Conservation (phyloP, 2,888 invertebrate species). For the Mythimna vitellina region DNA sequence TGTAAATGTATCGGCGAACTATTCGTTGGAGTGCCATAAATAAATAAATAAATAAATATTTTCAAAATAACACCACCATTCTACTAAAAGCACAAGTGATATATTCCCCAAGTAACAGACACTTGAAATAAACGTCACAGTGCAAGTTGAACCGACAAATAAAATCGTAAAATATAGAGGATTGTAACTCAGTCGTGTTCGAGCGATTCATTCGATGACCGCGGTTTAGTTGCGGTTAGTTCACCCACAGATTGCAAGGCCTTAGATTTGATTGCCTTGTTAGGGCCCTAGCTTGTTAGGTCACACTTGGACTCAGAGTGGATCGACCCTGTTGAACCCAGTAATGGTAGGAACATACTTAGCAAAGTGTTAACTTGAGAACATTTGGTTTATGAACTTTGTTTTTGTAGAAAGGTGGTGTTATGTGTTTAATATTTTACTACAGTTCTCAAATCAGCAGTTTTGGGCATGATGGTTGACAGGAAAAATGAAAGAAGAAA, state of each 20-base stretch:
- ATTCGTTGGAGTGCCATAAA: too few species aligned
- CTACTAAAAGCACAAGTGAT: neutral
- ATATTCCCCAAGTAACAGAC: conserved; percentile 11
- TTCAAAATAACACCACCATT: conserved; percentile 6
- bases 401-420: neutral
- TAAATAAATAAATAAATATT: too few species aligned
- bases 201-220: conserved; percentile 49
- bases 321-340: conserved; percentile 50
- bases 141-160: conserved; percentile 45
- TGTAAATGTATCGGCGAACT: too few species aligned
- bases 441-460: neutral
- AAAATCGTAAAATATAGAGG: conserved; percentile 41
- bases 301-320: conserved; percentile 49
- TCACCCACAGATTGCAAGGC: conserved; percentile 41
- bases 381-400: conserved; percentile 8
- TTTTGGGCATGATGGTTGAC: neutral
- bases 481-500: neutral
- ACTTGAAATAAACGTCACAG: conserved; percentile 30
- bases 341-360: conserved; percentile 44
- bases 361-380: conserved; percentile 26
- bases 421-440: neutral
- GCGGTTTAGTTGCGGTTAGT: conserved; percentile 55
- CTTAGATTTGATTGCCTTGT: conserved; percentile 63
- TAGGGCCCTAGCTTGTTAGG: conserved; percentile 56
- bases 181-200: conserved; percentile 51